Base-by-base conservation (phyloP, 1,140 invertebrate genomes). In the Cyphomyrmex costatus region DNA sequence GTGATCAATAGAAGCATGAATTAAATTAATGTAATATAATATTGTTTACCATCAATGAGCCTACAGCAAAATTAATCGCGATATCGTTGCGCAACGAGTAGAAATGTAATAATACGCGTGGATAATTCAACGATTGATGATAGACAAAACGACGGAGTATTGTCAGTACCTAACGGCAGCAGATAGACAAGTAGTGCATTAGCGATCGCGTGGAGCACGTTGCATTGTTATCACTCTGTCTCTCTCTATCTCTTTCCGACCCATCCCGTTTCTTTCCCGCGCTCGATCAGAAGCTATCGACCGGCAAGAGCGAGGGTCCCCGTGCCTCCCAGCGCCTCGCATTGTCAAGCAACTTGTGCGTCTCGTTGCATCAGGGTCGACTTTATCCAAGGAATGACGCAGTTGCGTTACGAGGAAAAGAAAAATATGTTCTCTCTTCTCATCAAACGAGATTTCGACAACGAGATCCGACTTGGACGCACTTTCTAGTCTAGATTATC, bases 181-280 rank as follows among this genome's bases (percentile, higher is more conserved):
- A 21, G n/a, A 42, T 46, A 21, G 27, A 49, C 56, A 49, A n/a
- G 7, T 73, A 42, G n/a, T 30, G 8, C 19, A 73, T 58, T 46
- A 19, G 36, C 7, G 16, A 70, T 82, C 36, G 36, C 58, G 36
- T 30, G 73, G 68, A 91, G 63, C 90, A 91, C 90, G 91, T 92
- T 92, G 88, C 88, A 91, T 92, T 91, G 91, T 92, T 91, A 91
- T 92, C 85, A 80, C 71, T 91, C 88, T 51, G 88, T 92, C 89
- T 88, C 79, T 30, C 85, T 92, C 80, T 66, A 66, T 63, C 79
- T 36, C 82, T 51, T 24, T 70, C 65, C 51, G 6, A 30, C 3
- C 6, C 19, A 49, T 58, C 24, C 36, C 16, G 19, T 42, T 77
- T 86, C 84, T 70, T 80, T 73, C 66, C 24, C 79, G 66, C 68